A percentile compares a stretch with the other conserved stretches of the same genome.
Evolutionary conservation across 2,888 invertebrate genomes (phyloP).

Genomic region (Endotricha flammealis): DNA sequence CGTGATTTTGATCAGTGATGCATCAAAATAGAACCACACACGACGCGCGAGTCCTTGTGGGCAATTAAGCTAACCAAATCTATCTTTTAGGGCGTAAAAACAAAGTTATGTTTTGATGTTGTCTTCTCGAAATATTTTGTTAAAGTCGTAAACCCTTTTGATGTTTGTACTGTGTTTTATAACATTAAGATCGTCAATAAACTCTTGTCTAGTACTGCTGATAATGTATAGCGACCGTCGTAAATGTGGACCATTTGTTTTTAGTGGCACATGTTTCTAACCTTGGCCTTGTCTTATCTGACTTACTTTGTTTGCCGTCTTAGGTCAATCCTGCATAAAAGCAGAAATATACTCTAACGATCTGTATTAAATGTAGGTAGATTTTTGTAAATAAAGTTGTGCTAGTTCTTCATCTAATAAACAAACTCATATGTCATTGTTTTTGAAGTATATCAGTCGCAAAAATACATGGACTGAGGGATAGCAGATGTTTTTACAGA

Average conservation of each 20-base stretch:
- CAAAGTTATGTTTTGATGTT: slow-evolving; percentile 26
- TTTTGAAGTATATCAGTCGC: too few relatives aligned
- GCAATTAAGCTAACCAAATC: slow-evolving; percentile 54
- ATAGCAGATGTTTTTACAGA: slow-evolving; percentile 1
- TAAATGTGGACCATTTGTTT: neutral
- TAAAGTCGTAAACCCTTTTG: slow-evolving; percentile 20
- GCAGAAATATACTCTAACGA: too few relatives aligned
- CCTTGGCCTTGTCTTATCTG: neutral
- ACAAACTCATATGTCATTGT: too few relatives aligned
- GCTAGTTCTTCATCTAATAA: too few relatives aligned
- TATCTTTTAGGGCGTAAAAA: slow-evolving; percentile 31
- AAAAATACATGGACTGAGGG: too few relatives aligned
- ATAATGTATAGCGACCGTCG: slow-evolving; percentile 6
- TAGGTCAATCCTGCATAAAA: too few relatives aligned
- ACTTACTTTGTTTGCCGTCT: neutral
- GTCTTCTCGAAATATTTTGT: slow-evolving; percentile 21
- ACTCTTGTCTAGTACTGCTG: slow-evolving; percentile 5
- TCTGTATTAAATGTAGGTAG: too few relatives aligned
- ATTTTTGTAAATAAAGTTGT: too few relatives aligned
- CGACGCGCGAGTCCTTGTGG: slow-evolving; percentile 54
- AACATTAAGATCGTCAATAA: slow-evolving; percentile 10
- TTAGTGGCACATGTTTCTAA: neutral
- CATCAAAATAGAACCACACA: slow-evolving; percentile 65
- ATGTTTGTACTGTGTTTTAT: slow-evolving; percentile 10
- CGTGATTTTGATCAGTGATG: slow-evolving; percentile 62